Base-by-base conservation (phyloP, 2,888 invertebrate genomes). In the Xestia xanthographa region DNA sequence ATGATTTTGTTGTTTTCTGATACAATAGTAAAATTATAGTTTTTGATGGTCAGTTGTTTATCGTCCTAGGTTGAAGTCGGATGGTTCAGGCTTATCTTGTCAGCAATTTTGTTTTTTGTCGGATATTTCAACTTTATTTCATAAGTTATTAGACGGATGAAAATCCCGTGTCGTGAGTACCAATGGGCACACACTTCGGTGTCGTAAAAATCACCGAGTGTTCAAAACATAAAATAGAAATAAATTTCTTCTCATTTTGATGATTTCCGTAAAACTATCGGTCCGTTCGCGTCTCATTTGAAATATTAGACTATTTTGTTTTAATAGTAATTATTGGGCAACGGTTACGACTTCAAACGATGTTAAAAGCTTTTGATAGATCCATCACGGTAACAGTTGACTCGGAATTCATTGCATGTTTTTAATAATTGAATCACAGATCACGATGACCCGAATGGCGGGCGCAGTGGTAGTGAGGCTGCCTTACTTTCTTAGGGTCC, bases 171-270 rank as follows among this genome's bases (percentile, higher is more conserved):
- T 43, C 72, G 67, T 58, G 14, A 26, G 5, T 20, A 4, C 11
- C 71, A 82, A 66, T 72, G 86, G 74, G 77, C 29, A 77, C 53
- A 26, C 4, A 22, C 43, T 5, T 0, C 2, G 5, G 17, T 45
- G 65, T 82, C 81, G 77, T 87, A 50, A 87, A 79, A 79, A 77
- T 83, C 79, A 85, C 84, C 77, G 75, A 77, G 79, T 82, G 87
- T 83, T 85, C 66, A 48, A 72, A 75, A 79, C 77, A 81, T 86
- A 87, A 87, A 84, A 84, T 62, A n/a, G 71, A 82, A 79, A 83
- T 86, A 87, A 84, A 86, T 82, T 85, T 80, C 68, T 68, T 75
- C 53, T 56, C 43, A 62, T 83, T 87, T 85, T 78, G 83, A 86
- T 76, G 81, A 77, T 87, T 82, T 83, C 83, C 85, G 85, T 86